These are phyloP conservation scores for Eremophila alpestris DNA, from an alignment of 2,797 vertebrate species.

Conservation along the genomic window DNA sequence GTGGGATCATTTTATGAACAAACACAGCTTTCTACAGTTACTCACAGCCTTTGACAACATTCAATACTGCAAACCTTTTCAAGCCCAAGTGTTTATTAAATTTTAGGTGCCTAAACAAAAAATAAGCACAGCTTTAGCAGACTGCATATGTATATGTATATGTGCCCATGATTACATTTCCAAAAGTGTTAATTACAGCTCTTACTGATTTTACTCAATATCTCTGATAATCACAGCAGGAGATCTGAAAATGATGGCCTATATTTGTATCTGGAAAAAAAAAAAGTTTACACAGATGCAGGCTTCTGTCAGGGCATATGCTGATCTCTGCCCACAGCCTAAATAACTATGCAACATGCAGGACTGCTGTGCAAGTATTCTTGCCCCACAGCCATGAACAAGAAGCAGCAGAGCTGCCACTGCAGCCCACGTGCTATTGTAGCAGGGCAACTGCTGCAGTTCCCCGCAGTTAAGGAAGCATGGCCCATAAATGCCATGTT, in stretches of 20 bases:
- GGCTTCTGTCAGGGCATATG: background rate
- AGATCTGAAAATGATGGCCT: constrained; percentile 2
- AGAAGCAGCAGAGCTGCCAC: background rate
- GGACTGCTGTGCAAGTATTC: background rate
- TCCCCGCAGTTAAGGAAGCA: background rate
- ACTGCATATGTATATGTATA: background rate
- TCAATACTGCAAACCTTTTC: background rate
- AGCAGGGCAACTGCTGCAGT: background rate
- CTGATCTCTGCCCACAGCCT: background rate
- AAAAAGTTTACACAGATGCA: constrained; percentile 1
- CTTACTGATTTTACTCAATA: background rate
- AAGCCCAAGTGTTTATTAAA: background rate
- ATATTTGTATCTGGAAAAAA: background rate
- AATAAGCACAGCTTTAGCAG: background rate
- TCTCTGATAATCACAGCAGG: background rate
- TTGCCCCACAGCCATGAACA: background rate
- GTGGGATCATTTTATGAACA: background rate
- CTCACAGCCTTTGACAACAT: background rate
- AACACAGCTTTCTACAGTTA: background rate
- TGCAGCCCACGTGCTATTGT: background rate
- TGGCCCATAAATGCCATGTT: background rate
- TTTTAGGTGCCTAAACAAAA: background rate
- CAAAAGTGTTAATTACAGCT: background rate
- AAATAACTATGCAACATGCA: background rate
- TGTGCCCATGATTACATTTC: background rate